Conservation (phyloP, 2,113 vertebrate genomes). For the Bettongia penicillata region DNA sequence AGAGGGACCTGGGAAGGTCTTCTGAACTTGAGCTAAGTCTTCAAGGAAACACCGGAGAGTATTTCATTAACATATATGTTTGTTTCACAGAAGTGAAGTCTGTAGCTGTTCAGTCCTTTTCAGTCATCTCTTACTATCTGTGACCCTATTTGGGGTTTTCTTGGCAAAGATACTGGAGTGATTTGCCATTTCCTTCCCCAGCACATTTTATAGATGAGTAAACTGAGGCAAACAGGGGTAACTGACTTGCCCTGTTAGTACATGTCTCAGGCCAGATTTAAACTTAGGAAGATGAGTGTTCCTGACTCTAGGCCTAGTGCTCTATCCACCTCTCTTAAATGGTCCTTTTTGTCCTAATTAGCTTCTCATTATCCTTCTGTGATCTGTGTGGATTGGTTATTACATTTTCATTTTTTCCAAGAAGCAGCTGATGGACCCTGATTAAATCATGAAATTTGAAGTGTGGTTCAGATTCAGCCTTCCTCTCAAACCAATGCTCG, state of each 20-base stretch:
- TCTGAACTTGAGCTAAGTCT: neutral
- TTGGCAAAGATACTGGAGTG: neutral
- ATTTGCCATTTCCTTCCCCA: neutral
- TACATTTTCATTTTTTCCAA: neutral
- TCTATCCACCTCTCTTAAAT: neutral
- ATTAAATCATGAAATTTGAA: neutral
- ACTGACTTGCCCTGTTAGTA: neutral
- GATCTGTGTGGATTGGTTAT: slow-evolving; percentile 13
- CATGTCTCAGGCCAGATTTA: neutral
- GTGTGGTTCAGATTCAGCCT: neutral
- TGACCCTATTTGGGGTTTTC: neutral
- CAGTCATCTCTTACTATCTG: neutral
- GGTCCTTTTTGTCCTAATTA: slow-evolving; percentile 56
- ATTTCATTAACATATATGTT: neutral
- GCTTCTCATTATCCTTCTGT: slow-evolving; percentile 47
- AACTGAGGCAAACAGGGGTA: neutral
- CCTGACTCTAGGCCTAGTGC: neutral
- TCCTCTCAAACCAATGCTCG: neutral
- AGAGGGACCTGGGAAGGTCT: neutral
- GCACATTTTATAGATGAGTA: neutral
- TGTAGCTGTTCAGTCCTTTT: neutral
- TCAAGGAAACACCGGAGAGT: neutral
- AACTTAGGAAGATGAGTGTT: neutral
- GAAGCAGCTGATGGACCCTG: neutral
- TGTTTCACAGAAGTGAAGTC: no score